Conservation (phyloP, 2,888 invertebrate species). For the Diplolepis rosae region DNA sequence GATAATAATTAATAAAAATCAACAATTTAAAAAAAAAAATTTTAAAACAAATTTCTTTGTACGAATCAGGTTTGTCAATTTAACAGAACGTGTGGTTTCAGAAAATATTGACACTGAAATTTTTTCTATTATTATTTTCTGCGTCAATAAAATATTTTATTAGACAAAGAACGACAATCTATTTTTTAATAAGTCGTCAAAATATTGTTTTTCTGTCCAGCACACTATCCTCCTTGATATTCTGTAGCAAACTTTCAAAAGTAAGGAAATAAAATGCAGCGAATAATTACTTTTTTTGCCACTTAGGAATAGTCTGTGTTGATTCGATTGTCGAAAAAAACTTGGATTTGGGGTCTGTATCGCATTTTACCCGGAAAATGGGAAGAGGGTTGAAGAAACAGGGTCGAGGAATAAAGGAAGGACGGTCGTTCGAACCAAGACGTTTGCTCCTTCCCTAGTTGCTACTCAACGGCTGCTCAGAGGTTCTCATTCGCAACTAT, state of each 20-base stretch:
- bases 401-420: constrained; percentile 7
- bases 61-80: too few species aligned
- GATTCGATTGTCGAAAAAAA: constrained; percentile 22
- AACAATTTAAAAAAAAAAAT: too few species aligned
- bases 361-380: constrained; percentile 18
- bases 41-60: too few species aligned
- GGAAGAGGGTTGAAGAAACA: constrained; percentile 15
- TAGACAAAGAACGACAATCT: too few species aligned
- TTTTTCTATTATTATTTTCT: too few species aligned
- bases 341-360: constrained; percentile 28
- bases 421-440: constrained; percentile 27
- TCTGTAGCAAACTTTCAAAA: constrained; percentile 3
- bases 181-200: too few species aligned
- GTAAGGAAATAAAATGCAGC: not conserved
- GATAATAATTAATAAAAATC: too few species aligned
- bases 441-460: constrained; percentile 22
- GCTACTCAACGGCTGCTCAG: not conserved
- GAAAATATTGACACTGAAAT: too few species aligned
- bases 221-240: not conserved
- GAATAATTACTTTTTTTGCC: constrained; percentile 16
- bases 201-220: too few species aligned
- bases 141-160: too few species aligned
- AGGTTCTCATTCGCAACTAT: constrained; percentile 18
- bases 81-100: too few species aligned
- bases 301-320: constrained; percentile 19